Evolutionary conservation across 2,797 vertebrate species (phyloP), one percentile per base, ranked within the genome.

Genomic region (Euthynnus affinis): DNA sequence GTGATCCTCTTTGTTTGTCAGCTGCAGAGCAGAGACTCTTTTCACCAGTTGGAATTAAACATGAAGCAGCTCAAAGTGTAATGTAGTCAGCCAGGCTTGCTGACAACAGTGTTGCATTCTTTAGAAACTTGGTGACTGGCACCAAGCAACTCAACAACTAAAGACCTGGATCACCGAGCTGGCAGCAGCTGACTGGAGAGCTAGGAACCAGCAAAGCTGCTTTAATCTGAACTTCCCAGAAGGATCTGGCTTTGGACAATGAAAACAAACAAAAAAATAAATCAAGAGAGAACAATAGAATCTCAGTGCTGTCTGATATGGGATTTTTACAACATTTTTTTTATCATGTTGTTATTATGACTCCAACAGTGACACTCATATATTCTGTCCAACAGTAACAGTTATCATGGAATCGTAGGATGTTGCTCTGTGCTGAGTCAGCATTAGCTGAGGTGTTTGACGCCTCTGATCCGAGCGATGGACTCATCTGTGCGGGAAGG

Each of bases 101-200:
- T 57, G 17, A 52, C 40, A 71, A 9, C 60, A 57, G 27, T 17
- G 9, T 46, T 34, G 60, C 74, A 82, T 81, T 76, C 65, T 69
- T 80, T 20, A 0, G 20, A 63, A 34, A 52, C 63, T 6, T 40
- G 51, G 25, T 40, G 65, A 29, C 40, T 12, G 32, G n/a, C 25
- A 59, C 81, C 8, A 42, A 57, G 81, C 76, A 82, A 86, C 81
- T 69, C 12, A 63, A 10, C 64, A 25, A 69, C 56, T 34, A 49
- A 46, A 55, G 61, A 32, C 9, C 53, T 48, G 61, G 44, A 70
- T 71, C 22, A 14, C 1, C 61, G 74, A 49, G 42, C 55, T 68
- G 70, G 69, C 34, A 46, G 71, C 49, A 55, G 77, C 17, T 61
- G 40, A 22, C 55, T 46, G n/a, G 34, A 13, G n/a, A 29, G 14